Evolutionary conservation across 2,888 invertebrate genomes (phyloP).

Genomic region (Drosophila koepferae): DNA sequence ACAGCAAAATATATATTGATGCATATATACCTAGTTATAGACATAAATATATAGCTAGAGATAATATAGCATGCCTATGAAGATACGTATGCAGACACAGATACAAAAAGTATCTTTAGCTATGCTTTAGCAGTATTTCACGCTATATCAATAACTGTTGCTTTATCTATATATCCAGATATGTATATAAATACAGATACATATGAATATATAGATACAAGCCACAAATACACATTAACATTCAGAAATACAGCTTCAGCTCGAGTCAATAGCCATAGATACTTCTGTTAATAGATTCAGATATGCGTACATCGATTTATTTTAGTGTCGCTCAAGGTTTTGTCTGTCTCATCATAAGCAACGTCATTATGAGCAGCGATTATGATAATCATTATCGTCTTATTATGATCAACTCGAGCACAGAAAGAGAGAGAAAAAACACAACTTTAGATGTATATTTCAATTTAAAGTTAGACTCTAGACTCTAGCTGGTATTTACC

Average conservation of each 20-base stretch:
- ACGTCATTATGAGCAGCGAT: constrained; percentile 21
- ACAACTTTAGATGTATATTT: constrained; percentile 21
- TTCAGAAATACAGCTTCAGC: neutral
- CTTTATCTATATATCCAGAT: neutral
- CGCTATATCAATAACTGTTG: neutral
- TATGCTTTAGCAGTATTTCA: neutral
- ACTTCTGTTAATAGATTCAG: constrained; percentile 15
- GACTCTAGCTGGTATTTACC: constrained; percentile 7
- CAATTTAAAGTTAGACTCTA: constrained; percentile 23
- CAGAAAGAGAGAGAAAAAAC: constrained; percentile 3
- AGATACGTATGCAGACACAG: neutral
- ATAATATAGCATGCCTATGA: neutral
- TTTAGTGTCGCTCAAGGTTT: constrained; percentile 43
- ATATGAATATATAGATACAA: neutral
- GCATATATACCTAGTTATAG: too few relatives aligned
- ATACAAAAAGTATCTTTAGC: neutral
- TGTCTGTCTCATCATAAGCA: constrained; percentile 27
- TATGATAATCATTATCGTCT: constrained; percentile 28
- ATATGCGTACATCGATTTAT: constrained; percentile 27
- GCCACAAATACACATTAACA: neutral
- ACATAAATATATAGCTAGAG: neutral
- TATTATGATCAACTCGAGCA: constrained; percentile 34
- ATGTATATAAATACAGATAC: neutral
- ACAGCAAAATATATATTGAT: neutral
- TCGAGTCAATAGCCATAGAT: constrained; percentile 1